Conservation (phyloP, 2,113 vertebrate genomes). For the Brachionichthys hirsutus region DNA sequence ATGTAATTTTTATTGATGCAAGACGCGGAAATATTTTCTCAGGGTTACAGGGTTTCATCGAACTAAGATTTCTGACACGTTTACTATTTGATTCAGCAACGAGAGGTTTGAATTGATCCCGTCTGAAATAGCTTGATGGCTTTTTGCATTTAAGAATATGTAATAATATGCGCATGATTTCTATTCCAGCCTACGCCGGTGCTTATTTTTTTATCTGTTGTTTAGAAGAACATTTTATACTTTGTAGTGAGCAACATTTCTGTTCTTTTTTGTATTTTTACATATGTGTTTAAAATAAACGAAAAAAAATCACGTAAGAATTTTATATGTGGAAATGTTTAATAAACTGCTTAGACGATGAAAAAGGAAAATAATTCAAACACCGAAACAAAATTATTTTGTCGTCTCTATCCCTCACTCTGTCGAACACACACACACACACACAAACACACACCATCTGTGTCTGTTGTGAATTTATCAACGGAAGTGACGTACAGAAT, state of each 20-base stretch:
- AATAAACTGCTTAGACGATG: slow-evolving; percentile 48
- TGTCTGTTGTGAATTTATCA: background rate
- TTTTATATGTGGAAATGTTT: slow-evolving; percentile 67
- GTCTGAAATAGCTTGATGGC: slow-evolving; percentile 6
- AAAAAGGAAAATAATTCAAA: slow-evolving; percentile 23
- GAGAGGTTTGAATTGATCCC: slow-evolving; percentile 14
- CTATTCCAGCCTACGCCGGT: slow-evolving; percentile 51
- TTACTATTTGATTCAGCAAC: slow-evolving; percentile 25
- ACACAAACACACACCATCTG: background rate
- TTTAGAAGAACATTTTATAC: slow-evolving; percentile 62
- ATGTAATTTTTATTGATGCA: background rate
- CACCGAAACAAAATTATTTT: too few species aligned
- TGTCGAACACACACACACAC: slow-evolving; percentile 5
- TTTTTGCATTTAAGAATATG: slow-evolving; percentile 22
- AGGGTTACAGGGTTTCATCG: slow-evolving; percentile 67
- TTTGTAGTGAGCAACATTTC: slow-evolving; percentile 36
- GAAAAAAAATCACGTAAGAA: slow-evolving; percentile 21
- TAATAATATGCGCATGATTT: slow-evolving; percentile 59
- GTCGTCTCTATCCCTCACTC: slow-evolving; percentile 6
- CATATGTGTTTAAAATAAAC: slow-evolving; percentile 10
- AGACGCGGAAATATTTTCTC: slow-evolving; percentile 53
- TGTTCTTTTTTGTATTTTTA: slow-evolving; percentile 28
- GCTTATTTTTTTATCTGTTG: slow-evolving; percentile 59
- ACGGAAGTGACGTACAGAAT: too few species aligned
- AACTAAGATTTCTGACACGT: slow-evolving; percentile 21